Evolutionary conservation across 1,140 invertebrate species (phyloP), one percentile per base, ranked within the genome.

Genomic region (Solenopsis invicta): DNA sequence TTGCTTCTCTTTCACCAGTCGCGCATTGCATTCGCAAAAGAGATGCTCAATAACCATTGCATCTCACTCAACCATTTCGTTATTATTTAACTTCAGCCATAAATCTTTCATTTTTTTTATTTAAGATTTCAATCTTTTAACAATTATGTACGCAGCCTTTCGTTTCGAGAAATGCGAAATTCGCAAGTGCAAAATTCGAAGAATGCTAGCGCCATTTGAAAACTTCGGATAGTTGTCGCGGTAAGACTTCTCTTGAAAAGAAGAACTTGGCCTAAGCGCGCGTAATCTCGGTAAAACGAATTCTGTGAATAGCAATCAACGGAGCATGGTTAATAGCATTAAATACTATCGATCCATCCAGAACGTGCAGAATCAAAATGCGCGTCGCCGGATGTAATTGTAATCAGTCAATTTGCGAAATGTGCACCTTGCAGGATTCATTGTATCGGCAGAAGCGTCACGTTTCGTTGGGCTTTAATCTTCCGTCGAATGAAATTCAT

Each of bases 321-420:
- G 48, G 18, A 59, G 61, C 59, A 82, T 34, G 41, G 52, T 69
- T 89, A 74, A 89, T 89, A 69, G 72, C 64, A 89, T 89, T 62
- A 89, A 86, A 56, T 61, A 61, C 45, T 50, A 87, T 89, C 85
- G 88, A 90, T 89, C 87, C 41, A 34, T 41, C 69, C 21, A 61
- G 41, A 48, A 45, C 45, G 41, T 18, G 4, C 21, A 66, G n/a
- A 54, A 86, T 67, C 82, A 29, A 67, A 78, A 88, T 74, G 45
- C 29, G n/a, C 61, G 45, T 48, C 29, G 16, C 37, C 54, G 34
- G 13, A 37, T 66, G 66, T 62, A 75, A 24, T 29, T 61, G 69
- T 81, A 89, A 89, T 86, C 76, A 82, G 84, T 89, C 84, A 66
- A 90, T 80, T 90, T 87, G n/a, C 9, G 48, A 29, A 82, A 86